Evolutionary conservation across 2,797 vertebrate species (phyloP).

Genomic region (Apogon hyalosoma): DNA sequence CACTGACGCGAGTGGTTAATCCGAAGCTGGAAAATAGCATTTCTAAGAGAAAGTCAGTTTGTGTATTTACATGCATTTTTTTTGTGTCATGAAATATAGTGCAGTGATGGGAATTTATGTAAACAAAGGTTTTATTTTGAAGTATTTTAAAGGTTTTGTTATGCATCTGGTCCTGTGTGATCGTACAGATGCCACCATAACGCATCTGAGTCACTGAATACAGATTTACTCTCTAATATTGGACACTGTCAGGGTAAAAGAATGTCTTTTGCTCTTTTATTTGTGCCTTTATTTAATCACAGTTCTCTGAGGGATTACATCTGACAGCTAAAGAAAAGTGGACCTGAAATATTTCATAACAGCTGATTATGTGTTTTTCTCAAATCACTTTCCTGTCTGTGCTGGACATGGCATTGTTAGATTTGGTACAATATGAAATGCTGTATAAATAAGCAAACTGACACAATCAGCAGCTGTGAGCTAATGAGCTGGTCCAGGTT

Average conservation of each 20-base stretch:
- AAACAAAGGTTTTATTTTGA: slow-evolving; percentile 32
- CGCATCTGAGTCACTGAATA: not conserved
- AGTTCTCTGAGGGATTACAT: slow-evolving; percentile 30
- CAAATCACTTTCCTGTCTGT: slow-evolving; percentile 20
- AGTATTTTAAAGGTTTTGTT: not conserved
- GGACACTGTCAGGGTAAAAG: slow-evolving; percentile 22
- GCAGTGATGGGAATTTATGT: slow-evolving; percentile 11
- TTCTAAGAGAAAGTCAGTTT: slow-evolving; percentile 1
- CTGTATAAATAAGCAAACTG: not conserved
- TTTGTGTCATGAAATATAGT: slow-evolving; percentile 7
- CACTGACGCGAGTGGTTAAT: not conserved
- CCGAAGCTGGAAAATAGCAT: not conserved
- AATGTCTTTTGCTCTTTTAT: slow-evolving; percentile 53
- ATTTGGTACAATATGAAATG: slow-evolving; percentile 10
- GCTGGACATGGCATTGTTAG: slow-evolving; percentile 2
- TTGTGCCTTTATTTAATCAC: slow-evolving; percentile 74
- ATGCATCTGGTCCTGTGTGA: slow-evolving; percentile 1
- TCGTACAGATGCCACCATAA: slow-evolving; percentile 6
- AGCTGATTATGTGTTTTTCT: slow-evolving; percentile 28
- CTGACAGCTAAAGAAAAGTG: slow-evolving; percentile 1
- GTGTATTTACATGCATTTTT: slow-evolving; percentile 20
- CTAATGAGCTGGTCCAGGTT: not conserved
- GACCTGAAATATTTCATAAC: slow-evolving; percentile 25
- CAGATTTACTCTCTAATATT: not conserved
- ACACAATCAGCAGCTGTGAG: slow-evolving; percentile 24